Conservation (phyloP, 2,888 invertebrate genomes). For the Uloborus plumipes region DNA sequence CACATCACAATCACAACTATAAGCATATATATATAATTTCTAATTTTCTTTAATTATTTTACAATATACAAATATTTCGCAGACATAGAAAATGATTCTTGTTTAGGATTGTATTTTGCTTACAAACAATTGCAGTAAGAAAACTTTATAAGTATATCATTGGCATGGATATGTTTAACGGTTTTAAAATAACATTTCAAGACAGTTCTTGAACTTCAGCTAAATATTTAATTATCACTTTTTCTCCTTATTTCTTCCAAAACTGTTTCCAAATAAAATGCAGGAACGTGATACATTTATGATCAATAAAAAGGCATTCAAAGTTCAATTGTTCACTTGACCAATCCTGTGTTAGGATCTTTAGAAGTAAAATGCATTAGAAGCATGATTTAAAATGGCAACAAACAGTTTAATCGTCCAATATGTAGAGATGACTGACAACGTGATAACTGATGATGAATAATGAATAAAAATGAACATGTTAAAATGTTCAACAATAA, state of each 20-base stretch:
- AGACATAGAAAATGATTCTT: slow-evolving; percentile 19
- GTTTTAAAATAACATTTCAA: background rate
- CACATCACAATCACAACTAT: slow-evolving; percentile 39
- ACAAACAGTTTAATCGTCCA: no score
- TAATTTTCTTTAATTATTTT: slow-evolving; percentile 28
- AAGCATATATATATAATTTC: slow-evolving; percentile 35
- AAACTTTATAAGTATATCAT: background rate
- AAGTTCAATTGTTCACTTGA: no score
- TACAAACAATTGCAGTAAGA: background rate
- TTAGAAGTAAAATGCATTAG: no score
- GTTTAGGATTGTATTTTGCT: slow-evolving; percentile 30
- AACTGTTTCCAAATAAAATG: no score
- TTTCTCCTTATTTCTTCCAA: no score
- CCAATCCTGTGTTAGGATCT: no score
- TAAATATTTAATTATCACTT: slow-evolving; percentile 6
- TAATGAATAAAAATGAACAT: no score
- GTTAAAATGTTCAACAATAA: slow-evolving; percentile 1
- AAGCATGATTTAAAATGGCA: no score
- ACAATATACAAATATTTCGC: slow-evolving; percentile 39
- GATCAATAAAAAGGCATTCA: no score
- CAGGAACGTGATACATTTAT: no score
- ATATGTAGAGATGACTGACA: background rate
- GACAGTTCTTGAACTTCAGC: slow-evolving; percentile 25
- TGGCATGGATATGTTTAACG: slow-evolving; percentile 8
- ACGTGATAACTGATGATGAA: slow-evolving; percentile 4